phyloP scores from a whole-genome alignment of 1,140 invertebrate species.

The Leptopilina boulardi region DNA sequence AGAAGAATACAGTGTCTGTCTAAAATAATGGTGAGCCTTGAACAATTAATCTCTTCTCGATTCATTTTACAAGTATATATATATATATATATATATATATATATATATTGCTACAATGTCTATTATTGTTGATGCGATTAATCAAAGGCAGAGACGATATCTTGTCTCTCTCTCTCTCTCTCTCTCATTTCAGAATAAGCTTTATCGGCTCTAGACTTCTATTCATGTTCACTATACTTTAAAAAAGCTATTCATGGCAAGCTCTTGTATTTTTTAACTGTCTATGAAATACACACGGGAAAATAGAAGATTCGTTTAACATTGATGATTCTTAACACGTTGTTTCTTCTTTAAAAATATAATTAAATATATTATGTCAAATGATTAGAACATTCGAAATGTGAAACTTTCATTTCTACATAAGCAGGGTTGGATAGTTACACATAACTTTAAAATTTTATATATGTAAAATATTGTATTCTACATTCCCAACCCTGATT shows the following conservation, averaged over 20 bases:
- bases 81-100: too few species aligned
- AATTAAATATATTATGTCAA: too few species aligned
- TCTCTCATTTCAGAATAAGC: conserved; percentile 14
- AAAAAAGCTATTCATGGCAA: neutral
- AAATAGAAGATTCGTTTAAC: too few species aligned
- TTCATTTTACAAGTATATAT: conserved; percentile 30
- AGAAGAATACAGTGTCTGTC: conserved; percentile 31
- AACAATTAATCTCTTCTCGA: conserved; percentile 33
- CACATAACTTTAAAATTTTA: too few species aligned
- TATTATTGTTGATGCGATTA: conserved; percentile 30
- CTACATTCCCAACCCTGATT: too few species aligned
- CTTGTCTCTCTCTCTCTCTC: too few species aligned
- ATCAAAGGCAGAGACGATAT: conserved; percentile 14
- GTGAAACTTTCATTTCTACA: too few species aligned
- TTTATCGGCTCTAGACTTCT: conserved; percentile 29
- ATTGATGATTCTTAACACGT: too few species aligned
- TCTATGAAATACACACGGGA: neutral
- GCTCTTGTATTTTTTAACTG: neutral
- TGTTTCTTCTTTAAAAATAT: too few species aligned
- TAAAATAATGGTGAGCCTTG: conserved; percentile 29
- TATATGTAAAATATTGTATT: too few species aligned
- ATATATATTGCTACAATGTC: conserved; percentile 30
- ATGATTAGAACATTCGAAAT: too few species aligned
- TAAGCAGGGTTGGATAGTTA: too few species aligned
- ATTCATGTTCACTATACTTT: conserved; percentile 1